Evolutionary conservation across 1,140 invertebrate species (phyloP), one percentile per base, ranked within the genome.

Genomic region (Fopius arisanus): DNA sequence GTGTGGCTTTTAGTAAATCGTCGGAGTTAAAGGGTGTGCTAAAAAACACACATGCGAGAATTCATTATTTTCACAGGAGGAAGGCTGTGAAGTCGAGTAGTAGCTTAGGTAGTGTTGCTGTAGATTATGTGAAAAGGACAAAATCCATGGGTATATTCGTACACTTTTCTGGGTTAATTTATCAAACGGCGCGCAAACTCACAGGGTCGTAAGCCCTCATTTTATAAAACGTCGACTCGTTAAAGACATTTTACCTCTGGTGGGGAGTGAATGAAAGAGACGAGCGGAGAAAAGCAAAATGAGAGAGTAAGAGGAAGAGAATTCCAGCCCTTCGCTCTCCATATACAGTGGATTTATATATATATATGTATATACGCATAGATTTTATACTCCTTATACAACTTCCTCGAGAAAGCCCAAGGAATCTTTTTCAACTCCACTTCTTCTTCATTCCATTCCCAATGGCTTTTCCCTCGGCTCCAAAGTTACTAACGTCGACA

Each of bases 391-490:
- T 72, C 76, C 71, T 76, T 74, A 72, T 71, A 65, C 63, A 67
- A 74, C 69, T 79, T 75, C 66, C 59, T 78, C 81, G 77, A 80
- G 78, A 66, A 78, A 79, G 70, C 33, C 54, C 28, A 66, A 76
- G 76, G 76, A 79, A 86, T 86, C 83, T 85, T 84, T 83, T 29
- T 83, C 82, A 82, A 81, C 81, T 80, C 78, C 82, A 78, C 82
- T 82, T 82, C 81, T 81, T 79, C 74, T 77, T 59, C 73, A 68
- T 43, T 76, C 75, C 73, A 59, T 59, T 59, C 23, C 54, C 54
- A 59, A 65, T 33, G 70, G 29, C 70, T 68, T 80, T 80, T 78
- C 70, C 74, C 76, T 75, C 67, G 41, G 68, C 74, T 72, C 74
- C 71, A 75, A 75, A 48, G 23, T 21, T 23, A 31, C 29, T 40